phyloP scores from a whole-genome alignment of 1,140 invertebrate species.

The Thrips palmi region DNA sequence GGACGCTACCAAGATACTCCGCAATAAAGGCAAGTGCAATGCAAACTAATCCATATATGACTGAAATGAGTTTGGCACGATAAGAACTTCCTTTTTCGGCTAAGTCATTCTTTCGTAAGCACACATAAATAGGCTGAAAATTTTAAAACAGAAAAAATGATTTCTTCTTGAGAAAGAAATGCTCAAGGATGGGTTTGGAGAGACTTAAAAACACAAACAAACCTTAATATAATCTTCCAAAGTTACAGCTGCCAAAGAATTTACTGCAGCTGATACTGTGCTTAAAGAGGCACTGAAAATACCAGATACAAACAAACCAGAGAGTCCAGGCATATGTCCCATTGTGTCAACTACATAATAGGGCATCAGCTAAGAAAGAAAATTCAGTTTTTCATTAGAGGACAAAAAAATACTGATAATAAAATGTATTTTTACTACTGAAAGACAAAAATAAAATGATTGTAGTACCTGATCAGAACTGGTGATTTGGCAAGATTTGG shows the following conservation, averaged over 20 bases:
- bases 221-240: constrained; percentile 60
- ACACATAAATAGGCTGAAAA: constrained; percentile 9
- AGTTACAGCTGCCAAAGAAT: constrained; percentile 72
- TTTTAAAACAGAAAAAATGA: background rate
- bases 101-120: constrained; percentile 15
- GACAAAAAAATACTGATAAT: background rate
- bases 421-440: constrained; percentile 10
- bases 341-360: constrained; percentile 62
- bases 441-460: too few species aligned
- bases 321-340: constrained; percentile 42
- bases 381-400: constrained; percentile 10
- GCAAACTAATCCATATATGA: constrained; percentile 46
- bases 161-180: background rate
- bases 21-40: constrained; percentile 53
- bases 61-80: constrained; percentile 40
- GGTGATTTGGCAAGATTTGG: constrained; percentile 26
- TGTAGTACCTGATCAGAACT: too few species aligned
- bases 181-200: background rate
- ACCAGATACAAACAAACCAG: constrained; percentile 65
- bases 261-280: constrained; percentile 67
- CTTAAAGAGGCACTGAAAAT: constrained; percentile 72
- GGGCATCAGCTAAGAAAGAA: constrained; percentile 38
- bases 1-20: constrained; percentile 47
- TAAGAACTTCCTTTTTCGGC: constrained; percentile 20
- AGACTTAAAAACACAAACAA: too few species aligned